phyloP scores from a whole-genome alignment of 2,797 vertebrate genomes.

The Ispidina picta region DNA sequence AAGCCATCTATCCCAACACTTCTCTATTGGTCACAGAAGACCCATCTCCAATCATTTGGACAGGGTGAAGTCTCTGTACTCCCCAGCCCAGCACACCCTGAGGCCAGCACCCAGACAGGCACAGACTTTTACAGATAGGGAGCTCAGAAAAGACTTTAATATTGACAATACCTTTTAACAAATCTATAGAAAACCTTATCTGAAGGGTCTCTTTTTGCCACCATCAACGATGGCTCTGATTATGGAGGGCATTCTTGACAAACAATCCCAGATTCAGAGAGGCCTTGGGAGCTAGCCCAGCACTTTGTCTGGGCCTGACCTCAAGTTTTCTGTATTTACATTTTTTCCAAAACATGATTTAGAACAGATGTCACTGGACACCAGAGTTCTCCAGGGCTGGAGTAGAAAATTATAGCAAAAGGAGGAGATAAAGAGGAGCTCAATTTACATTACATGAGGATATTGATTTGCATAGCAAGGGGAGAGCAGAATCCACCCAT shows the following conservation, averaged over 20 bases:
- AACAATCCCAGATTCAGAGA: conserved; percentile 30
- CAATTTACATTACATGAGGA: not conserved
- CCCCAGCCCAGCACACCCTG: not conserved
- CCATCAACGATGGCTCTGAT: not conserved
- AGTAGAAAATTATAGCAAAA: conserved; percentile 42
- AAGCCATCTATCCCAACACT: not conserved
- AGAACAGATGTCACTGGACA: conserved; percentile 56
- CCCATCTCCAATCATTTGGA: not conserved
- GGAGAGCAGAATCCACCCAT: not conserved
- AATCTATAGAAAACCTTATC: not conserved
- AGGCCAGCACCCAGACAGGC: not conserved
- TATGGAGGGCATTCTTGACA: not conserved
- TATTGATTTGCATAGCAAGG: not conserved
- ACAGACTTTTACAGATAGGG: not conserved
- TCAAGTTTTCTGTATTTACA: conserved; percentile 38
- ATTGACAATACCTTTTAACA: not conserved
- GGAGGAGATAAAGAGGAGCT: not conserved
- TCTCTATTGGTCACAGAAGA: not conserved
- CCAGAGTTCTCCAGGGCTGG: not conserved
- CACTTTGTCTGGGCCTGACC: conserved; percentile 36
- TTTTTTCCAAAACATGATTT: conserved; percentile 41
- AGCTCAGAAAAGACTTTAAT: not conserved
- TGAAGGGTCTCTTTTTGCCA: not conserved
- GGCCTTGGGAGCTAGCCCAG: conserved; percentile 31
- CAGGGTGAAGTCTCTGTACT: not conserved